These are phyloP conservation scores for Stylophora pistillata DNA, from an alignment of 64 coral and sea anemone species.

Conservation along the genomic window DNA sequence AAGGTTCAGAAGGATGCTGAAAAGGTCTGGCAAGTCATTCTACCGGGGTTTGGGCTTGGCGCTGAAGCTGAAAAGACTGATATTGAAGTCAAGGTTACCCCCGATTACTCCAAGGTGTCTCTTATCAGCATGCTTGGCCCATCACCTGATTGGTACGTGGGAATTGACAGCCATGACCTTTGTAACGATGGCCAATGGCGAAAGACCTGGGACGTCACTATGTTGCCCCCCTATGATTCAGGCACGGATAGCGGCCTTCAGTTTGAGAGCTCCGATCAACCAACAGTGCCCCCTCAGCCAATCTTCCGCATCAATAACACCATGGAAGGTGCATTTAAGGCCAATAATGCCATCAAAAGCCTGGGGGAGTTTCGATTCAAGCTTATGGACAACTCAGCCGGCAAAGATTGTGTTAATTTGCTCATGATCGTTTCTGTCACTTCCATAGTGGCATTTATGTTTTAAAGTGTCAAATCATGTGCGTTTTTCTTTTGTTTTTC, in stretches of 20 bases:
- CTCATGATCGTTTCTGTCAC: not conserved
- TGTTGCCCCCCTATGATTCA: not conserved
- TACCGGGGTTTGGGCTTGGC: not conserved
- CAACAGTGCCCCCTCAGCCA: not conserved
- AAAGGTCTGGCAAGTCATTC: not conserved
- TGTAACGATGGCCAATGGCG: not conserved
- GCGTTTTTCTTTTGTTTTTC: no score
- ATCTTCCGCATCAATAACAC: constrained; percentile 14
- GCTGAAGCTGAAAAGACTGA: not conserved
- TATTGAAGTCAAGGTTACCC: not conserved
- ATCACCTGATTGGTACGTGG: not conserved
- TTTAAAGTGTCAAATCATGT: not conserved
- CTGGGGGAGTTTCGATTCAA: constrained; percentile 18
- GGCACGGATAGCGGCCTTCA: not conserved
- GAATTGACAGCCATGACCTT: not conserved
- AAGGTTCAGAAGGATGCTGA: not conserved
- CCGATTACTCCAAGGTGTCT: not conserved
- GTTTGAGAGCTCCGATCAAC: not conserved
- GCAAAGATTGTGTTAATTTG: not conserved
- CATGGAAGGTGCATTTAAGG: constrained; percentile 12
- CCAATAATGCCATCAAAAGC: not conserved
- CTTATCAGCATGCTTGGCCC: not conserved
- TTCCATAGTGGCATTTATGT: not conserved
- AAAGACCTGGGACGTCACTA: not conserved
- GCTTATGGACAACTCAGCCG: not conserved